Evolutionary conservation across 2,113 vertebrate genomes (phyloP).

Genomic region (Muntiacus muntjak): DNA sequence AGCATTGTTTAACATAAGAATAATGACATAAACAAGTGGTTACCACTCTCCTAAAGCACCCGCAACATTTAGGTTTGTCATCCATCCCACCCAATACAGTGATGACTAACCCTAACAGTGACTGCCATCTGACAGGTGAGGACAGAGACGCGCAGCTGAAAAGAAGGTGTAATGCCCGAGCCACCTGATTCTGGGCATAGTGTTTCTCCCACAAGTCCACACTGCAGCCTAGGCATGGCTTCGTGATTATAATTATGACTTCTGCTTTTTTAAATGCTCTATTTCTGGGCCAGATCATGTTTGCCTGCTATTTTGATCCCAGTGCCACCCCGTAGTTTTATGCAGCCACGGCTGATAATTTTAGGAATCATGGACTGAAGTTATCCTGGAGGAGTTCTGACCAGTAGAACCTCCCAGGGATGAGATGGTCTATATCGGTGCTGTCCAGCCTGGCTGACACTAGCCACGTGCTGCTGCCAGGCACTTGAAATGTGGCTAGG

Average conservation of each 20-base stretch:
- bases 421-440: neutral
- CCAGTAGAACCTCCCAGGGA: neutral
- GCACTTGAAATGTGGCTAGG: neutral
- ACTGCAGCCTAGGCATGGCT: neutral
- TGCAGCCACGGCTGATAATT: slow-evolving; percentile 25
- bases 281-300: slow-evolving; percentile 39
- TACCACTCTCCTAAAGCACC: neutral
- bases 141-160: neutral
- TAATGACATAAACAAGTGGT: neutral
- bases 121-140: neutral
- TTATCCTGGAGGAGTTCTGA: neutral
- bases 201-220: neutral
- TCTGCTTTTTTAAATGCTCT: slow-evolving; percentile 16
- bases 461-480: neutral
- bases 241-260: slow-evolving; percentile 21
- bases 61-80: neutral
- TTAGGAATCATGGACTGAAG: neutral
- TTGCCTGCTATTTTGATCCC: slow-evolving; percentile 47
- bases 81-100: neutral
- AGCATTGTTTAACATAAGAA: neutral
- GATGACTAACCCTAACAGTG: neutral
- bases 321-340: neutral
- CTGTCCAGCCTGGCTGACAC: neutral
- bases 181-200: neutral
- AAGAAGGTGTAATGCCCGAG: neutral